phyloP scores from a whole-genome alignment of 2,797 vertebrate species.

The Siniperca undulata region DNA sequence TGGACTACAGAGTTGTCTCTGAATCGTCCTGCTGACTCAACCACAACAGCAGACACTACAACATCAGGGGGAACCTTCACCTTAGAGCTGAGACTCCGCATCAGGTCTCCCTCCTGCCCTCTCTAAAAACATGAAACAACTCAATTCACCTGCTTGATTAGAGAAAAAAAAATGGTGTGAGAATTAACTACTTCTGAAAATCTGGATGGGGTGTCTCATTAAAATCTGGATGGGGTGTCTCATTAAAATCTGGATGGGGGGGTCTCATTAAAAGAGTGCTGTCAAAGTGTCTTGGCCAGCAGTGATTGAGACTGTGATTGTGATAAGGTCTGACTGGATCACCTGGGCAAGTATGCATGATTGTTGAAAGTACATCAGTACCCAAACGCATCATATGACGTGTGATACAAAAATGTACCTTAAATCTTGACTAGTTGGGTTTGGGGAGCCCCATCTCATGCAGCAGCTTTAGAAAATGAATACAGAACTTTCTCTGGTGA shows the following conservation, averaged over 20 bases:
- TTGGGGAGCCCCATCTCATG: background rate
- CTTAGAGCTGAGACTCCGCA: conserved; percentile 45
- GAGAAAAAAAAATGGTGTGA: background rate
- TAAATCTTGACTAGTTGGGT: background rate
- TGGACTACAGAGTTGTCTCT: conserved; percentile 44
- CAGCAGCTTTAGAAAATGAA: background rate
- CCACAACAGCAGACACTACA: conserved; percentile 74
- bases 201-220: background rate
- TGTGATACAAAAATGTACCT: background rate
- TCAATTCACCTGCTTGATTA: no score
- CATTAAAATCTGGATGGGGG: background rate
- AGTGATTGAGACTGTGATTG: no score
- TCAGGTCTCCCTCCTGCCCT: conserved; percentile 72
- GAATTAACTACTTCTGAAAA: background rate
- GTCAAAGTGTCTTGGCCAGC: no score
- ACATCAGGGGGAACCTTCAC: conserved; percentile 19
- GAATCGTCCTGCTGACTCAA: conserved; percentile 74
- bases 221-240: background rate
- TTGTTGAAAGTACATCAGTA: no score
- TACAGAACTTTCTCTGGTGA: background rate
- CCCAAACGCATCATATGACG: background rate
- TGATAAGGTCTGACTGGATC: background rate
- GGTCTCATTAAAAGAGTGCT: background rate
- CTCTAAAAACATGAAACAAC: conserved; percentile 58
- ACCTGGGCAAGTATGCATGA: rapidly evolving